A percentile compares a stretch with the other conserved stretches of the same genome.
phyloP scores from a whole-genome alignment of 2,797 vertebrate genomes.

The Typhlichthys subterraneus region DNA sequence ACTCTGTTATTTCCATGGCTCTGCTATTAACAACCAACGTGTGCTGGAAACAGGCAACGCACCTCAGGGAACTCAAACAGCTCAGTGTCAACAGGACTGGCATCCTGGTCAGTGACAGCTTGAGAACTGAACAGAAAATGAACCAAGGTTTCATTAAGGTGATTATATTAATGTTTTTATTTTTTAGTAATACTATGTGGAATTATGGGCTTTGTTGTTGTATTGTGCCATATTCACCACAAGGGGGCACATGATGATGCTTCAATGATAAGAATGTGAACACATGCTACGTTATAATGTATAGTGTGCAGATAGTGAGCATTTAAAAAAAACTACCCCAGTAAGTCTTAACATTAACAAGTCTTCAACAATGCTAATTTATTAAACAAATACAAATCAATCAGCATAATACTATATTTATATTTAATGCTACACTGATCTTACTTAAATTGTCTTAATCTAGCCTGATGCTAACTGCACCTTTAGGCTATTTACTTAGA shows the following conservation, averaged over 20 bases:
- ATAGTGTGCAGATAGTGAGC: neutral
- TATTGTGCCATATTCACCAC: conserved; percentile 42
- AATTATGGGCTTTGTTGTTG: conserved; percentile 6
- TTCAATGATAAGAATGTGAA: conserved; percentile 4
- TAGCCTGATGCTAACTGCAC: neutral
- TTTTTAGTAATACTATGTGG: neutral
- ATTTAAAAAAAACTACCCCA: neutral
- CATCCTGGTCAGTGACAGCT: conserved; percentile 7
- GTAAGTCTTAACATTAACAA: too few relatives aligned
- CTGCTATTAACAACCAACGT: neutral
- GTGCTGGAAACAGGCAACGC: conserved; percentile 12
- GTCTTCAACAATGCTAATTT: too few relatives aligned
- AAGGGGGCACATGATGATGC: conserved; percentile 47
- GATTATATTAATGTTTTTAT: neutral
- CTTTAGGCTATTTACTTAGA: conserved; percentile 11
- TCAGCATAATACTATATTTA: neutral
- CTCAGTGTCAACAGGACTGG: conserved; percentile 26
- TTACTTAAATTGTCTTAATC: neutral
- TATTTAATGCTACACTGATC: conserved; percentile 2
- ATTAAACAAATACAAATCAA: neutral
- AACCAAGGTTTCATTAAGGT: neutral
- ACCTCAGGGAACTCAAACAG: conserved; percentile 70
- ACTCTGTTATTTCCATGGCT: too few relatives aligned
- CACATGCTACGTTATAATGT: neutral
- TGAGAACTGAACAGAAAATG: conserved; percentile 38